Evolutionary conservation across 2,797 vertebrate genomes (phyloP), one percentile per base, ranked within the genome.

Genomic region (Poeciliopsis turneri): DNA sequence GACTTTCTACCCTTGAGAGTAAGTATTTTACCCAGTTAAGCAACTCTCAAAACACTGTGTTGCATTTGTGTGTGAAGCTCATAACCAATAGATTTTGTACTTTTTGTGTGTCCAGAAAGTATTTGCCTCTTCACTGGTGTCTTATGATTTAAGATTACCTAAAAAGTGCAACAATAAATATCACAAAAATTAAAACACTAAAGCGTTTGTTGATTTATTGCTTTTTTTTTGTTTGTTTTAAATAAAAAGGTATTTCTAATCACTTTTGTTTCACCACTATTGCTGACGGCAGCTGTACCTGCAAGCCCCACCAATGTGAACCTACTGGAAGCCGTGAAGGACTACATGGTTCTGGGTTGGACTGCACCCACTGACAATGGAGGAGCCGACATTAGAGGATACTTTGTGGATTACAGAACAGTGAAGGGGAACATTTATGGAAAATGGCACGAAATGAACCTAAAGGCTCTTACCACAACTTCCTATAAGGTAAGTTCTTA

Each of bases 301-400:
- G 95, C 95, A 30, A 94, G 94, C 74, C 96, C 98, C 47, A 96
- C 87, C 1, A 91, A 92, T 75, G 97, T 99, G 84, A 94, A 90
- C 78, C 87, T 97, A 78, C 93, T 97, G 79, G 98, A 99, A 91
- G 97, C 97, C 61, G 92, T 95, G 23, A 97, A 92, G 84, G 97
- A 99, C 92, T 96, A 95, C 0, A 99, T 99, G 98, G 95, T 97
- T 4, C 90, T 99, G 83, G 94, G 94, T 80, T 99, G 98, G 98
- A 96, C 94, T 28, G 94, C 92, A 18, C 97, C 98, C 4, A 94
- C 95, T 76, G 82, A 89, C 59, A 92, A 79, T 0, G 98, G 98
- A 41, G 98, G 98, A 39, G 94, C 95, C 2, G 98, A 98, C 68
- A 87, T 99, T 87, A 96, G 95, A 0, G 98, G 98, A 74, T 99